Base-by-base conservation (phyloP, 2,888 invertebrate species). In the Cremastobaeus sp. region DNA sequence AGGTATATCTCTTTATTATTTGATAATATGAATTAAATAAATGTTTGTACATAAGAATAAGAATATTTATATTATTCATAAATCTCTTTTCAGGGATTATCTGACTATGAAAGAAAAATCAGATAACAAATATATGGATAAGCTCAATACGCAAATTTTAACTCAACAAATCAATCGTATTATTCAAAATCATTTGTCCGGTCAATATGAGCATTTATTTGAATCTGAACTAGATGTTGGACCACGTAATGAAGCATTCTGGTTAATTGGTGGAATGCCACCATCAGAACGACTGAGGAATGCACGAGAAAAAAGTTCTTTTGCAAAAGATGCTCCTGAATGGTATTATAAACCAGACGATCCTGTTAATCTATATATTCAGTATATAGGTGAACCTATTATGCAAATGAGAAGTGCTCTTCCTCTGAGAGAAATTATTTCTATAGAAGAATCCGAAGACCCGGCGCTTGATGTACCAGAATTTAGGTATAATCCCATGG, bases 181-280 rank as follows among this genome's bases (percentile, higher is more conserved):
- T 1, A 87, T 95, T 2, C 85, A 91, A 14, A 91, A 91, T 75
- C 89, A 90, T 76, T 86, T 95, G 2, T 87, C 90, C 4, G 88
- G 89, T 9, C 90, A 91, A 77, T 88, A 89, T 74, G 86, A 90
- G 0, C 93, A 95, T 88, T 89, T 95, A 77, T 81, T 90, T 28
- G 89, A 91, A 59, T 85, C 90, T 54, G 91, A 93, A 89, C 86
- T 94, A 25, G 96, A 96, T 85, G 89, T 91, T 81, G 90, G 94
- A 74, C 94, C 97, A 2, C 90, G 95, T 14, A 90, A 95, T 79
- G 95, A 96, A 89, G 93, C 96, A 18, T 95, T 94, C 87, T 98
- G 97, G 97, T 91, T 91, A 82, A 91, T 91, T 30, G 95, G 95
- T 52, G 94, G 95, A 52, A 91, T 73, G 12, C 55, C 60, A 14